Percentiles rank a stretch among this genome's conserved stretches.
These are phyloP conservation scores for Tromatobia lineatoria DNA, from an alignment of 2,888 invertebrate species.

Conservation along the genomic window DNA sequence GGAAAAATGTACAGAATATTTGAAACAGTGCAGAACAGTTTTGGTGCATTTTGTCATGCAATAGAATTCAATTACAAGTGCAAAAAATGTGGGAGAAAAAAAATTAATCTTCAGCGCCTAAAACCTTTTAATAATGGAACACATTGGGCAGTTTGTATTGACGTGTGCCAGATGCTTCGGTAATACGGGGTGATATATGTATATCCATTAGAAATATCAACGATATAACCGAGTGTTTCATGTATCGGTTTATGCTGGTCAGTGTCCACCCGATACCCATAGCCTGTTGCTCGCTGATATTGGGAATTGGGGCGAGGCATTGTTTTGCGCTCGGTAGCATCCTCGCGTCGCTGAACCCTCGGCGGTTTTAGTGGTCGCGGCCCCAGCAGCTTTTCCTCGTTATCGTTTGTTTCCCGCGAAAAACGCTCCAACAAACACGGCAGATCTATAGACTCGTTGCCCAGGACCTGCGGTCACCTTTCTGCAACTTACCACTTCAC, in stretches of 20 bases:
- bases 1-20: too few relatives aligned
- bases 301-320: slow-evolving; percentile 75
- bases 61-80: too few relatives aligned
- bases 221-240: slow-evolving; percentile 28
- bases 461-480: slow-evolving; percentile 1
- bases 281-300: slow-evolving; percentile 73
- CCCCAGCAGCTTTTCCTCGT: slow-evolving; percentile 35
- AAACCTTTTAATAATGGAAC: background rate
- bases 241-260: slow-evolving; percentile 47
- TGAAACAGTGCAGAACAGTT: background rate
- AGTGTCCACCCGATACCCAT: slow-evolving; percentile 48
- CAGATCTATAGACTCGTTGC: slow-evolving; percentile 19
- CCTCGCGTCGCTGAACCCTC: slow-evolving; percentile 65
- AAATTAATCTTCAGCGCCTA: background rate
- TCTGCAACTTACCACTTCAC: background rate
- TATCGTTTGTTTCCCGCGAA: slow-evolving; percentile 57
- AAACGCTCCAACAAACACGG: slow-evolving; percentile 51
- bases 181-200: background rate
- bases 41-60: too few relatives aligned
- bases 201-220: slow-evolving; percentile 16
- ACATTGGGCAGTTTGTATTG: background rate
- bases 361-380: slow-evolving; percentile 18
- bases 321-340: slow-evolving; percentile 70
- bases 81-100: background rate
- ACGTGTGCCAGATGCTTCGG: background rate